These are phyloP conservation scores for Cephus runcator DNA, from an alignment of 2,888 invertebrate species.

Conservation along the genomic window DNA sequence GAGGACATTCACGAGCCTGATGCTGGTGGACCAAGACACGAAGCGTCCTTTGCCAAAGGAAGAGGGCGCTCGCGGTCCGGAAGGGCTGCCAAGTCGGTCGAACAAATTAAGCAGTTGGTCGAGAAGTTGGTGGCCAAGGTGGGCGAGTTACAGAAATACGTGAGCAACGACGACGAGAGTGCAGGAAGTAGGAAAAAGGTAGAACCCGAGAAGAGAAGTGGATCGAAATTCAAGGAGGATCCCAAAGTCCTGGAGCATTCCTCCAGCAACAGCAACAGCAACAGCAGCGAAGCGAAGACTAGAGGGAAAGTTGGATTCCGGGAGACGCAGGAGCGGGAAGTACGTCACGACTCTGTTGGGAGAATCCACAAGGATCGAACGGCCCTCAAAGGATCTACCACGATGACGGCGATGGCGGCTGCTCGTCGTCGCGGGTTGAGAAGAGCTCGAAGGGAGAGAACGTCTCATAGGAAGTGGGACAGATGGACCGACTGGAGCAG, in stretches of 20 bases:
- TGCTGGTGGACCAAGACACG: background rate
- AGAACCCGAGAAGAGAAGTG: background rate
- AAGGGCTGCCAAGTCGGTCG: conserved; percentile 32
- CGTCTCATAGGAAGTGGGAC: conserved; percentile 57
- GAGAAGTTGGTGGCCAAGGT: conserved; percentile 43
- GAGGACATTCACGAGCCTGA: conserved; percentile 19
- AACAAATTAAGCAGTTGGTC: conserved; percentile 43
- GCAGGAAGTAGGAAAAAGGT: conserved; percentile 2
- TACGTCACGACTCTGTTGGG: background rate
- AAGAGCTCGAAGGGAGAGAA: conserved; percentile 20
- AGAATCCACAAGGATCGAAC: background rate
- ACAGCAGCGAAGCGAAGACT: too few species aligned
- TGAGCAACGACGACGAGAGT: background rate
- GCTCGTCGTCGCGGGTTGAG: background rate
- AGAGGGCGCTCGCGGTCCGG: background rate
- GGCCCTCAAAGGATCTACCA: background rate
- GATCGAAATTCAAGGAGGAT: background rate
- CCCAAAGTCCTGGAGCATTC: background rate
- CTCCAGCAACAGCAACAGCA: background rate
- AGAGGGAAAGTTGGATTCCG: too few species aligned
- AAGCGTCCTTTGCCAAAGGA: background rate
- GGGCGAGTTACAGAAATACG: conserved; percentile 28
- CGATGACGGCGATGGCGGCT: background rate
- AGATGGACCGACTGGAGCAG: conserved; percentile 73
- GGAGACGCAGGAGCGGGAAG: background rate